Evolutionary conservation across 2,888 invertebrate species (phyloP).

Genomic region (Chorisops tibialis): DNA sequence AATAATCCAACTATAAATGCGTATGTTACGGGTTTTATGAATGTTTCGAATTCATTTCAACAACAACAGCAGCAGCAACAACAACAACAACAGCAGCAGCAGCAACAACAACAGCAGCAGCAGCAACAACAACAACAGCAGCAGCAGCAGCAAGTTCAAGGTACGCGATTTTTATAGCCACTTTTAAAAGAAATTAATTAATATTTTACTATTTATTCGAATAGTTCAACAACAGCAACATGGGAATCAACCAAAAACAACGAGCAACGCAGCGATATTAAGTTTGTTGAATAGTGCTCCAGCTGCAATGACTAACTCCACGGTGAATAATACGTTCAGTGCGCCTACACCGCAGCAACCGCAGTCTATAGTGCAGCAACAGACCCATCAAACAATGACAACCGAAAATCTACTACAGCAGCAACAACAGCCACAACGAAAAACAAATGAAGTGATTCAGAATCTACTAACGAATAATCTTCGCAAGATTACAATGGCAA

Average conservation of each 20-base stretch:
- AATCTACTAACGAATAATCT: constrained; percentile 47
- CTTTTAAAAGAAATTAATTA: too few species aligned
- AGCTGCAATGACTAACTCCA: constrained; percentile 66
- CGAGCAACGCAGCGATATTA: constrained; percentile 66
- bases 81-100: constrained; percentile 40
- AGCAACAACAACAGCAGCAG: too few species aligned
- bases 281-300: constrained; percentile 76
- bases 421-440: constrained; percentile 40
- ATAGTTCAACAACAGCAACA: constrained; percentile 15
- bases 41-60: constrained; percentile 77
- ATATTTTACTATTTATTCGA: not conserved
- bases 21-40: constrained; percentile 75
- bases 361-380: constrained; percentile 35
- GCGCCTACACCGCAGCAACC: constrained; percentile 40
- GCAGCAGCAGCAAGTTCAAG: constrained; percentile 20
- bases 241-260: constrained; percentile 15
- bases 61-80: constrained; percentile 56
- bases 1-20: constrained; percentile 66
- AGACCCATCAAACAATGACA: constrained; percentile 39
- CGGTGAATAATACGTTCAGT: constrained; percentile 52
- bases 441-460: constrained; percentile 49
- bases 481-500: constrained; percentile 47
- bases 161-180: not conserved
- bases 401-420: constrained; percentile 40
- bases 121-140: constrained; percentile 33